These are phyloP conservation scores for Oncorhynchus mykiss DNA, from an alignment of 2,113 vertebrate genomes.

Conservation along the genomic window DNA sequence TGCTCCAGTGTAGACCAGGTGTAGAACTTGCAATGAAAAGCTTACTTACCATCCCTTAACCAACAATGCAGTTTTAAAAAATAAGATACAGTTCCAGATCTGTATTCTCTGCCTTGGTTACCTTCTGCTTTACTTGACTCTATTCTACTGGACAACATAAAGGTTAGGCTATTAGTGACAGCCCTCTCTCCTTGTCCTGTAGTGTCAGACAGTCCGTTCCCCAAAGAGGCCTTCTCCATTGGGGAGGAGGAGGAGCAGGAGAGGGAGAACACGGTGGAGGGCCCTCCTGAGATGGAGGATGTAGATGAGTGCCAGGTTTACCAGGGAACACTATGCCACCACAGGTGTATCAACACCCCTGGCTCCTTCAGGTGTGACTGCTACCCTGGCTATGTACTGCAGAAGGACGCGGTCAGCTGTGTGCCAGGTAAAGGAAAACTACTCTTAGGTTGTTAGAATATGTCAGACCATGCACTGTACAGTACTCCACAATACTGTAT, in stretches of 20 bases:
- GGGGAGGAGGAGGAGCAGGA: conserved; percentile 29
- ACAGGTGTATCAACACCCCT: conserved; percentile 81
- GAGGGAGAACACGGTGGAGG: conserved; percentile 57
- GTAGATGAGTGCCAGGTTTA: conserved; percentile 86
- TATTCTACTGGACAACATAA: no score
- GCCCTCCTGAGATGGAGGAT: conserved; percentile 75
- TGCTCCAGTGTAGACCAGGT: no score
- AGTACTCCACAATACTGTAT: neutral
- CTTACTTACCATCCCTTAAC: no score
- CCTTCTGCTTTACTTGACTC: no score
- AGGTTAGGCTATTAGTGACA: neutral
- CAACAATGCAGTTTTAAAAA: no score
- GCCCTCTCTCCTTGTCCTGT: neutral
- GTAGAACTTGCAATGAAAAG: no score
- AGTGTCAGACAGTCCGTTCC: conserved; percentile 82
- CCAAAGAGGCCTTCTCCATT: conserved; percentile 85
- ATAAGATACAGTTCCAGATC: no score
- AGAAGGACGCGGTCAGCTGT: conserved; percentile 80
- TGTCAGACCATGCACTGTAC: neutral
- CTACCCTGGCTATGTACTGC: conserved; percentile 81
- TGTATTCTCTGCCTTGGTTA: no score
- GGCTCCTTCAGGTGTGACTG: conserved; percentile 88
- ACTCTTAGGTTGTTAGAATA: neutral
- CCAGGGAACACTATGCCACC: conserved; percentile 79
- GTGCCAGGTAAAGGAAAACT: conserved; percentile 71